phyloP scores from a whole-genome alignment of 2,888 invertebrate species.

The Phytoseiulus persimilis region DNA sequence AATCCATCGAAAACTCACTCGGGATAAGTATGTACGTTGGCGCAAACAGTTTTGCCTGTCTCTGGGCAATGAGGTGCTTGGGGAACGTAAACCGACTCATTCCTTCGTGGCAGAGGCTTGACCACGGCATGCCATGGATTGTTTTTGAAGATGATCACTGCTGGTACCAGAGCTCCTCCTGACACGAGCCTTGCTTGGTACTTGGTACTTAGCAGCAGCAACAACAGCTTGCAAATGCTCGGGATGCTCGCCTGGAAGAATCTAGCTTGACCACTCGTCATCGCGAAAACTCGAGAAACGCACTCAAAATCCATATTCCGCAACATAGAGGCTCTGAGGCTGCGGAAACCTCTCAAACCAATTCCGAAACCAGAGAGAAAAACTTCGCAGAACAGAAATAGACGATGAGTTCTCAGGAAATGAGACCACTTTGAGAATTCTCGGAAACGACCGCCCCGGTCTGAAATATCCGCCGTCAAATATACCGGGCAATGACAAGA shows the following conservation, averaged over 20 bases:
- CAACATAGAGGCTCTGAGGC: no score
- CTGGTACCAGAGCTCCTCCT: conserved; percentile 26
- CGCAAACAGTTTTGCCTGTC: conserved; percentile 46
- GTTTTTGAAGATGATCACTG: conserved; percentile 29
- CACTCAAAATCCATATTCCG: no score
- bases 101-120: background rate
- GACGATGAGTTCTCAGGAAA: no score
- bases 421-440: no score
- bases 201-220: background rate
- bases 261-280: no score
- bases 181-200: background rate
- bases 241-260: background rate
- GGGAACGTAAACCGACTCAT: conserved; percentile 39
- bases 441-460: no score
- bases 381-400: no score
- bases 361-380: no score
- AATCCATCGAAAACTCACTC: conserved; percentile 44
- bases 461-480: no score
- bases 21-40: conserved; percentile 45
- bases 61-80: conserved; percentile 45
- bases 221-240: background rate
- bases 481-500: no score
- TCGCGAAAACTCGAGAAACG: no score
- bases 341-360: no score
- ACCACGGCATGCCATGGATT: background rate